phyloP scores from a whole-genome alignment of 2,113 vertebrate genomes.

The Strix aluco region DNA sequence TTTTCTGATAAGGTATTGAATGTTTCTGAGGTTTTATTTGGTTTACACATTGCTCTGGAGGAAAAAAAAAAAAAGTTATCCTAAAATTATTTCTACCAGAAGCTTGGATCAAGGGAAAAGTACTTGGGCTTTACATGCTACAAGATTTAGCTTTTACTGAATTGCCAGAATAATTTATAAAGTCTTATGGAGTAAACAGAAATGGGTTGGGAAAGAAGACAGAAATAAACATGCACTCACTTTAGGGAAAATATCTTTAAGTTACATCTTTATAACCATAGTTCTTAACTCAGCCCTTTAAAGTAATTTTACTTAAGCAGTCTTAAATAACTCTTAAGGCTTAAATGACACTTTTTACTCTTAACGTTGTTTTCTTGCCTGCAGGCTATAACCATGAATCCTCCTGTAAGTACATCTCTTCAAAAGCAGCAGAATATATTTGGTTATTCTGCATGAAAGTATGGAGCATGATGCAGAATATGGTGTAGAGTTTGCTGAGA shows the following conservation, averaged over 20 bases:
- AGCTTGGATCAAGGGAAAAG: not conserved
- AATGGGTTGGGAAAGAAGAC: not conserved
- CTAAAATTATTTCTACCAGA: not conserved
- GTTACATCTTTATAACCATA: not conserved
- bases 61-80: not conserved
- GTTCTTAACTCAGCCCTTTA: conserved; percentile 14
- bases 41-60: not conserved
- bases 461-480: not conserved
- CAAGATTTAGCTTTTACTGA: not conserved
- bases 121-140: not conserved
- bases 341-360: not conserved
- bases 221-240: not conserved
- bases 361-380: conserved; percentile 9
- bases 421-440: not conserved
- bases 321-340: not conserved
- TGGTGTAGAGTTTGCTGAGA: not conserved
- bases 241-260: conserved; percentile 2
- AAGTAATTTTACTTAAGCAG: not conserved
- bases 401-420: not conserved
- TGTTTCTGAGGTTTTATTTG: not conserved
- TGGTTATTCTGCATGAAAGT: not conserved
- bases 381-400: conserved; percentile 8
- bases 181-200: not conserved
- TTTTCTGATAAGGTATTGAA: not conserved
- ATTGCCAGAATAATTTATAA: not conserved